These are phyloP conservation scores for Amphiprion ocellaris DNA, from an alignment of 2,113 vertebrate genomes.

Conservation along the genomic window DNA sequence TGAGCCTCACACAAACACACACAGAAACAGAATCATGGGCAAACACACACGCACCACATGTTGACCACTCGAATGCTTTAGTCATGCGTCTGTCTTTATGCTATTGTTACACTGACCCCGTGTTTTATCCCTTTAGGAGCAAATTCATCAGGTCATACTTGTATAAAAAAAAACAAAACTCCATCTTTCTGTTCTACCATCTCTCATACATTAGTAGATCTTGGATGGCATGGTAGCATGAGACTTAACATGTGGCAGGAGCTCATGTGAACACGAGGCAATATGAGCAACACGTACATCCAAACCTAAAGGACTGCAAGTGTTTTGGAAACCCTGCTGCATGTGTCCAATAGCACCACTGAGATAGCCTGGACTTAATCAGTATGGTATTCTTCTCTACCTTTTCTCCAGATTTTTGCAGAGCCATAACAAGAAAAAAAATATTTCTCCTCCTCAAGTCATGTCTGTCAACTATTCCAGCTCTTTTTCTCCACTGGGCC, in stretches of 20 bases:
- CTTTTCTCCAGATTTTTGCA: constrained; percentile 52
- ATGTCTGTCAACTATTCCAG: constrained; percentile 16
- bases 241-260: constrained; percentile 35
- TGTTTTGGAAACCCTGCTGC: constrained; percentile 61
- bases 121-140: constrained; percentile 31
- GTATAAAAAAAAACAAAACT: neutral
- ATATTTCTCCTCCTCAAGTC: constrained; percentile 14
- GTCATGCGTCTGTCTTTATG: constrained; percentile 47
- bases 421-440: constrained; percentile 42
- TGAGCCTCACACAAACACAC: constrained; percentile 79
- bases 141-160: constrained; percentile 12
- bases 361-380: constrained; percentile 77
- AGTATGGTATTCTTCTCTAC: constrained; percentile 61
- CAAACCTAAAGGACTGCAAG: constrained; percentile 43
- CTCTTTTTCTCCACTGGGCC: constrained; percentile 3
- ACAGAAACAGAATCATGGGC: constrained; percentile 46
- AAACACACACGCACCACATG: constrained; percentile 69
- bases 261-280: constrained; percentile 31
- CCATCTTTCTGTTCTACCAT: neutral
- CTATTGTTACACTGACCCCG: neutral
- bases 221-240: constrained; percentile 15
- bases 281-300: constrained; percentile 28
- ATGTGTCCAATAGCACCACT: constrained; percentile 55
- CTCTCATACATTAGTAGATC: constrained; percentile 2
- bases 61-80: constrained; percentile 59